Percentiles rank a stretch among this genome's conserved stretches.
These are phyloP conservation scores for Teinopalpus imperialis DNA, from an alignment of 2,888 invertebrate genomes.

Conservation along the genomic window DNA sequence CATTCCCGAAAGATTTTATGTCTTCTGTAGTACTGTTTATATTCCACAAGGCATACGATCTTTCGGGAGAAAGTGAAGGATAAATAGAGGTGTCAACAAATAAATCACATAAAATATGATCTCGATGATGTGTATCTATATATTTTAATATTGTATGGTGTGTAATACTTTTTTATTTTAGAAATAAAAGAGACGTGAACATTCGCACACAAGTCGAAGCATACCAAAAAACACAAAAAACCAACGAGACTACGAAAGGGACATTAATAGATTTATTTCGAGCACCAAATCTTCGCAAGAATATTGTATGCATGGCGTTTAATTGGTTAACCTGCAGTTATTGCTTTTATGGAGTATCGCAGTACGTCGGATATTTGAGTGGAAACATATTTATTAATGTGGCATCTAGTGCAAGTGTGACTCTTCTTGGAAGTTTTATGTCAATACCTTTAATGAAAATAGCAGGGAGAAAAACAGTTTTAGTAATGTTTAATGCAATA, in stretches of 20 bases:
- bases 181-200: constrained; percentile 73
- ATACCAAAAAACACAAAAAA: constrained; percentile 50
- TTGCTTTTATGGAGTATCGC: constrained; percentile 89
- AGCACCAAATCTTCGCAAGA: constrained; percentile 86
- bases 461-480: constrained; percentile 85
- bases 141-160: no score
- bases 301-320: constrained; percentile 87
- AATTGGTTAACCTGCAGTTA: constrained; percentile 92
- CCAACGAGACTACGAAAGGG: constrained; percentile 67
- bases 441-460: constrained; percentile 85
- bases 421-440: constrained; percentile 79
- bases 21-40: no score
- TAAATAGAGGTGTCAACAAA: no score
- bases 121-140: no score
- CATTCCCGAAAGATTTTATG: no score
- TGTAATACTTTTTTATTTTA: no score
- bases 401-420: constrained; percentile 86
- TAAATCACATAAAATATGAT: no score
- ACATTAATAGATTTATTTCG: constrained; percentile 85
- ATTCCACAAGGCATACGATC: no score
- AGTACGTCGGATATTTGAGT: constrained; percentile 89
- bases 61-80: no score
- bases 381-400: constrained; percentile 92
- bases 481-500: constrained; percentile 84
- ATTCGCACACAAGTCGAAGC: constrained; percentile 66